A percentile compares a stretch with the other conserved stretches of the same genome.
Conservation (phyloP, 2,113 vertebrate genomes). For the Papio anubis region DNA sequence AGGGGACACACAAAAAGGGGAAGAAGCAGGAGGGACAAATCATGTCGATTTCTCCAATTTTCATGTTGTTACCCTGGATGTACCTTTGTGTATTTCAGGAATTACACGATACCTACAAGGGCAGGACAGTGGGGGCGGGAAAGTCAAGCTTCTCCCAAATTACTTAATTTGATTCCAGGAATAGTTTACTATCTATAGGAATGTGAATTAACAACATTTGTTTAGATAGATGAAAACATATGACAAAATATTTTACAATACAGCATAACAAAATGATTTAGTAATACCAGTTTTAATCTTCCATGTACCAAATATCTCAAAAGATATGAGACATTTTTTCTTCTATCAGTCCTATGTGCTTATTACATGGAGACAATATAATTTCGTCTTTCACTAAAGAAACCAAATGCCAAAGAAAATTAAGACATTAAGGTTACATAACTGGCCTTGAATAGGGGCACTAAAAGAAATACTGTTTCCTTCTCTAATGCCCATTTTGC, state of each 20-base stretch:
- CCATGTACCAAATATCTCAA: not conserved
- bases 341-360: not conserved
- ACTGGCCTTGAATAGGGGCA: not conserved
- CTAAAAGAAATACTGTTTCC: not conserved
- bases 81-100: constrained; percentile 16
- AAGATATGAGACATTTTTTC: constrained; percentile 3
- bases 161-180: constrained; percentile 23
- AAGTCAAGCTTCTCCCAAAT: not conserved
- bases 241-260: constrained; percentile 12
- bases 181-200: constrained; percentile 24
- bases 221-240: not conserved
- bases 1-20: not conserved
- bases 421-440: not conserved
- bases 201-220: not conserved
- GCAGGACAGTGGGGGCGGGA: not conserved
- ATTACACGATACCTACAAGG: not conserved
- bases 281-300: constrained; percentile 4
- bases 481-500: not conserved
- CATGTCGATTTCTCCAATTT: not conserved
- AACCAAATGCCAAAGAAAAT: constrained; percentile 33
- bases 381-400: constrained; percentile 20
- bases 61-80: not conserved
- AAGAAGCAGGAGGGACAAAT: not conserved
- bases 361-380: not conserved
- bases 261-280: constrained; percentile 18